Percentiles rank a stretch among this genome's conserved stretches.
phyloP scores from a whole-genome alignment of 2,888 invertebrate genomes.

The Encarsia formosa region DNA sequence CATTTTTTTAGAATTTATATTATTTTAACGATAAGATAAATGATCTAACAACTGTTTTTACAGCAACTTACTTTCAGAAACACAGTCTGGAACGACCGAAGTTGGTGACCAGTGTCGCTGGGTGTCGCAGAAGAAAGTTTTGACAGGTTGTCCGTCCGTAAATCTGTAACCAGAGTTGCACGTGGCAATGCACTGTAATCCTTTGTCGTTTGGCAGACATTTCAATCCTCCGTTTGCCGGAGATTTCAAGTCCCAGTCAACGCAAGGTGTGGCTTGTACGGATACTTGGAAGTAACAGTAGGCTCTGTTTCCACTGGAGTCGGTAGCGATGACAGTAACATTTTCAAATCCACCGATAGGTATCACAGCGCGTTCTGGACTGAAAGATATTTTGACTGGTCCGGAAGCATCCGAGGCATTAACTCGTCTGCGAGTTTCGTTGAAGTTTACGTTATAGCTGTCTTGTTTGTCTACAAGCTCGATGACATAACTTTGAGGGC shows the following conservation, averaged over 20 bases:
- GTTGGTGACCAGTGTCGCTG: slow-evolving; percentile 82
- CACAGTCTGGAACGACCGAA: slow-evolving; percentile 90
- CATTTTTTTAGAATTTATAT: slow-evolving; percentile 7
- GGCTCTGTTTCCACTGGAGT: slow-evolving; percentile 83
- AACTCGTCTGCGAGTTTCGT: slow-evolving; percentile 79
- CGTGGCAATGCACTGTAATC: slow-evolving; percentile 83
- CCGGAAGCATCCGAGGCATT: slow-evolving; percentile 86
- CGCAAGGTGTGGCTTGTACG: slow-evolving; percentile 89
- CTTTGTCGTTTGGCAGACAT: slow-evolving; percentile 77
- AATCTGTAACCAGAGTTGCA: slow-evolving; percentile 86
- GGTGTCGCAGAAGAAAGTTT: slow-evolving; percentile 80
- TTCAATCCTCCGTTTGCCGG: slow-evolving; percentile 86
- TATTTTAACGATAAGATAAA: background rate
- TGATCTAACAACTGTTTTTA: background rate
- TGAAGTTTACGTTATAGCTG: slow-evolving; percentile 86
- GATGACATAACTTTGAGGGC: slow-evolving; percentile 91
- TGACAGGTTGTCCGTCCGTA: slow-evolving; percentile 83
- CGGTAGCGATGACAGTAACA: slow-evolving; percentile 84
- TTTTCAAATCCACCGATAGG: slow-evolving; percentile 85
- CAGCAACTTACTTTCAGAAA: slow-evolving; percentile 74
- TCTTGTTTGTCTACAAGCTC: slow-evolving; percentile 87
- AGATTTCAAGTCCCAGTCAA: slow-evolving; percentile 88
- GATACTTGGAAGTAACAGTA: slow-evolving; percentile 90
- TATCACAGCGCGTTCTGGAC: slow-evolving; percentile 73
- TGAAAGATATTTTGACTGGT: slow-evolving; percentile 76